Conservation (phyloP, 2,113 vertebrate genomes). For the Anguilla rostrata region DNA sequence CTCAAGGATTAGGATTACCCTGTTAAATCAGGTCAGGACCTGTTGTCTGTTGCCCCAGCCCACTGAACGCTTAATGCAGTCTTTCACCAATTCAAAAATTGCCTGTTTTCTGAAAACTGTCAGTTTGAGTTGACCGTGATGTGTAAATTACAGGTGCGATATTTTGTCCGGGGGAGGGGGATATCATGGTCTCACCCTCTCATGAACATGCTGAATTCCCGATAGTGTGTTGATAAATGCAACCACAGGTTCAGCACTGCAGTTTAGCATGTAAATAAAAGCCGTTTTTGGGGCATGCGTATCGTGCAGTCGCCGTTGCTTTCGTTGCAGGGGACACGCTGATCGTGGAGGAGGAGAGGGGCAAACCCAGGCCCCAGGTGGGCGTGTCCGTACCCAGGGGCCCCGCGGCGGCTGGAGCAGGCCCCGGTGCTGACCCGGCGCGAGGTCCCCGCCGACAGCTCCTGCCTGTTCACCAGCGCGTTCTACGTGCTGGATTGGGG, state of each 20-base stretch:
- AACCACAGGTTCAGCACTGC: neutral
- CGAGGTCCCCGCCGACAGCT: conserved; percentile 92
- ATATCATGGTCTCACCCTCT: too few relatives aligned
- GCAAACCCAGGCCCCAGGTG: conserved; percentile 69
- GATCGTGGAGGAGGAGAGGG: conserved; percentile 91
- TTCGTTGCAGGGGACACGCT: conserved; percentile 85
- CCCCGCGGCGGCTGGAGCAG: conserved; percentile 53
- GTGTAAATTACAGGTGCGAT: too few relatives aligned
- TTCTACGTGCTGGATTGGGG: conserved; percentile 92
- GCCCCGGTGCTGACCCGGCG: conserved; percentile 75
- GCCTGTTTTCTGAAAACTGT: neutral
- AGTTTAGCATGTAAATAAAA: neutral
- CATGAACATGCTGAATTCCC: too few relatives aligned
- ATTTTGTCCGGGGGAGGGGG: too few relatives aligned
- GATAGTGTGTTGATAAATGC: too few relatives aligned
- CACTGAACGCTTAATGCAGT: neutral
- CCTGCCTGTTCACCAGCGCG: conserved; percentile 95
- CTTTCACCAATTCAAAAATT: neutral
- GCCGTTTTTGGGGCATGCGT: neutral
- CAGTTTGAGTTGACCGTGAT: neutral
- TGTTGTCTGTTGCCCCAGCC: neutral
- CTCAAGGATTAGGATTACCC: conserved; percentile 88
- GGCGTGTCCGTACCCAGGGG: conserved; percentile 44
- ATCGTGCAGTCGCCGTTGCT: neutral
- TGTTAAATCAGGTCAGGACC: conserved; percentile 85